Conservation (phyloP, 2,113 vertebrate species). For the Riparia riparia region DNA sequence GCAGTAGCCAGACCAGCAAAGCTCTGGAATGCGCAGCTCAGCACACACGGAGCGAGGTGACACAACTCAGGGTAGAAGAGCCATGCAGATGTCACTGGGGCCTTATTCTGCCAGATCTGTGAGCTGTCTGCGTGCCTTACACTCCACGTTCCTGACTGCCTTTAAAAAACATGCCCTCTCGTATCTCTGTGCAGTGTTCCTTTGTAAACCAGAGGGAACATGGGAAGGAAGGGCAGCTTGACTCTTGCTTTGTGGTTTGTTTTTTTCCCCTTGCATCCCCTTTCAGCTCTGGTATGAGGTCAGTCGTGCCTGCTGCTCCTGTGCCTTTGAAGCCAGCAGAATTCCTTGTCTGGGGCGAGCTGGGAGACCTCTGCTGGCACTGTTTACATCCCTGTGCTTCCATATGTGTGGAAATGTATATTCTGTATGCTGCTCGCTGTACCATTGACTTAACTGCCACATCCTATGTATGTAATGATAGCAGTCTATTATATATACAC, state of each 20-base stretch:
- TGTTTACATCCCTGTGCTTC: background rate
- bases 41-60: rapidly evolving
- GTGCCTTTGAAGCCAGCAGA: background rate
- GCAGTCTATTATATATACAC: background rate
- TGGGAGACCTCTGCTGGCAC: background rate
- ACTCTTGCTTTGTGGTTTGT: background rate
- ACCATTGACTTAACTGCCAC: background rate
- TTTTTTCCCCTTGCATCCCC: background rate
- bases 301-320: background rate
- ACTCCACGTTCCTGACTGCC: background rate
- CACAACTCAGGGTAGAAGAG: background rate
- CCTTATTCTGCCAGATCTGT: background rate
- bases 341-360: background rate
- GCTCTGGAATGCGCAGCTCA: background rate
- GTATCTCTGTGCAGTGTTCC: background rate
- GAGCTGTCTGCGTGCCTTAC: background rate
- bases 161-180: background rate
- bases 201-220: background rate
- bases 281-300: background rate
- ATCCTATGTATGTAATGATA: background rate
- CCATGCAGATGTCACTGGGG: background rate
- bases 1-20: background rate
- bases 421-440: rapidly evolving
- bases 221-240: background rate
- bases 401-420: background rate